Evolutionary conservation across 2,888 invertebrate genomes (phyloP).

Genomic region (Saturnia japonica): DNA sequence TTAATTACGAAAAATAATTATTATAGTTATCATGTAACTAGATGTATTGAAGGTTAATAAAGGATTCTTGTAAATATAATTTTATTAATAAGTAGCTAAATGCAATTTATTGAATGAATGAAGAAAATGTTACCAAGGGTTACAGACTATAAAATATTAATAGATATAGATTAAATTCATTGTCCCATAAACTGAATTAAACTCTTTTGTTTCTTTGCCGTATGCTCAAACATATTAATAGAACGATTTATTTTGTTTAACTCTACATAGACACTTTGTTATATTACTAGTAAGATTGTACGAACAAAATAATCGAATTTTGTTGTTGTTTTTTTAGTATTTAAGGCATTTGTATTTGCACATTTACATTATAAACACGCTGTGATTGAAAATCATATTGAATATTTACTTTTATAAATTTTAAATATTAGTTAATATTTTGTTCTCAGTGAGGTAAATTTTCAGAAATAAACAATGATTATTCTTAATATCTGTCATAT

Average conservation of each 20-base stretch:
- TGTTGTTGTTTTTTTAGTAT: not conserved
- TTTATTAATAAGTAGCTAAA: conserved; percentile 56
- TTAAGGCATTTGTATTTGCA: conserved; percentile 10
- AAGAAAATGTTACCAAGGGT: conserved; percentile 62
- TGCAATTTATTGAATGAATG: conserved; percentile 38
- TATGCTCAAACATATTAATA: conserved; percentile 32
- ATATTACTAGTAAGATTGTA: conserved; percentile 10
- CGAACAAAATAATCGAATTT: conserved; percentile 21
- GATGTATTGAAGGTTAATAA: conserved; percentile 55
- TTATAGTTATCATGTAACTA: conserved; percentile 47
- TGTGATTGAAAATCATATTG: not conserved
- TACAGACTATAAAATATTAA: conserved; percentile 23
- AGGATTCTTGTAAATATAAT: conserved; percentile 74
- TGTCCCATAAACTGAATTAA: conserved; percentile 41
- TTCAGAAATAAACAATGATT: not conserved
- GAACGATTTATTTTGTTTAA: conserved; percentile 26
- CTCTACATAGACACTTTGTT: conserved; percentile 20
- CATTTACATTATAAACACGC: conserved; percentile 13
- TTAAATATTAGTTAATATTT: not conserved
- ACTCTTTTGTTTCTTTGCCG: conserved; percentile 30
- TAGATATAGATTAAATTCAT: conserved; percentile 37
- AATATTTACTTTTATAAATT: conserved; percentile 3
- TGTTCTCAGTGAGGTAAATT: not conserved
- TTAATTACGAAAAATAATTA: conserved; percentile 48
- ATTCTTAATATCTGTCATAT: not conserved